Percentiles rank a stretch among this genome's conserved stretches.
These are phyloP conservation scores for Fukomys damarensis DNA, from an alignment of 2,113 vertebrate genomes.

Conservation along the genomic window DNA sequence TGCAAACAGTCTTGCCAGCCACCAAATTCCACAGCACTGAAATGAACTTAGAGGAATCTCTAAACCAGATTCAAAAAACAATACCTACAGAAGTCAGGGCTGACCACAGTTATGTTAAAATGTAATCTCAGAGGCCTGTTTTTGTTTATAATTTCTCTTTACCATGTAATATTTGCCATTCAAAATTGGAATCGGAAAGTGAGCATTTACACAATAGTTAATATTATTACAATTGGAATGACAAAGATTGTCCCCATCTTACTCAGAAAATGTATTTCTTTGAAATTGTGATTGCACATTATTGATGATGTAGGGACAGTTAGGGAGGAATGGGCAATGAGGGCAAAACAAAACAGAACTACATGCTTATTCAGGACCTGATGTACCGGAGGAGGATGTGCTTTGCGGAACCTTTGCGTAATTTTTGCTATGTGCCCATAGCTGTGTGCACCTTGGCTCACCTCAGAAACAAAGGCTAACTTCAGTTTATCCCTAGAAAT, in stretches of 20 bases:
- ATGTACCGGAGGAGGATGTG: not conserved
- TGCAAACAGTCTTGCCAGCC: not conserved
- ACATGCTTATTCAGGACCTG: not conserved
- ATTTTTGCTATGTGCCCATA: not conserved
- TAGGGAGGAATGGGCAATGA: rapidly evolving
- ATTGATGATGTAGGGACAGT: not conserved
- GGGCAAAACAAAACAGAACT: rapidly evolving
- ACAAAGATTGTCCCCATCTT: not conserved
- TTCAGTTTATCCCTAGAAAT: not conserved
- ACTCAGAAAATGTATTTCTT: not conserved
- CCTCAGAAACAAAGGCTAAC: not conserved
- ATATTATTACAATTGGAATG: not conserved
- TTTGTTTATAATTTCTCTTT: not conserved
- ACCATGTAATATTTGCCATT: not conserved
- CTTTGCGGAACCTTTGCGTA: not conserved
- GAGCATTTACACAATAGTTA: not conserved
- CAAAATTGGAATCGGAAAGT: not conserved
- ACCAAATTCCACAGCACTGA: not conserved
- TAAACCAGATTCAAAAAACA: not conserved
- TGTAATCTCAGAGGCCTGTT: not conserved
- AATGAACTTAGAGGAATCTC: not conserved
- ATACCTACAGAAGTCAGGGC: not conserved
- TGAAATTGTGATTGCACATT: not conserved
- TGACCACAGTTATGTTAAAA: not conserved
- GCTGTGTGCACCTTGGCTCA: not conserved